A percentile compares a stretch with the other conserved stretches of the same genome.
Evolutionary conservation across 2,797 vertebrate genomes (phyloP).

Genomic region (Gallinago solitaria): DNA sequence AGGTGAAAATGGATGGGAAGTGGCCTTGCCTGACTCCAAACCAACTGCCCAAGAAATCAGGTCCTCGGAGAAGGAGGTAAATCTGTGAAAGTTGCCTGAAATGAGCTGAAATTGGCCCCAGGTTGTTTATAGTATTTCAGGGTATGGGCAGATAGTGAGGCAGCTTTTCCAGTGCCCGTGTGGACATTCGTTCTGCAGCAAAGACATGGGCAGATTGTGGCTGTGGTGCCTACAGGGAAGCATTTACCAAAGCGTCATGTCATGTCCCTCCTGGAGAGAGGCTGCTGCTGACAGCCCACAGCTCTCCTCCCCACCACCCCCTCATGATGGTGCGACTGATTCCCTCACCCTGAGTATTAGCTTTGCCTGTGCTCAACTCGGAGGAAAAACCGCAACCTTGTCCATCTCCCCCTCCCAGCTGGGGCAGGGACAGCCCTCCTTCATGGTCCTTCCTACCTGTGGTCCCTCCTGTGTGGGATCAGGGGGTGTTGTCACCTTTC

Average conservation of each 20-base stretch:
- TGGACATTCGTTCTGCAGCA: not conserved
- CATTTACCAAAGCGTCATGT: not conserved
- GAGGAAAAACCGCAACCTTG: not conserved
- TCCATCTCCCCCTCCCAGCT: not conserved
- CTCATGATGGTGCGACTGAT: accelerated
- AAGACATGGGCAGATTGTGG: not conserved
- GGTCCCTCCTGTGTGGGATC: not conserved
- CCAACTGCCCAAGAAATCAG: not conserved
- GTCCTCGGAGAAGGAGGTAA: not conserved
- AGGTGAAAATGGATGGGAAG: not conserved
- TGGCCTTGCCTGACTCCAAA: not conserved
- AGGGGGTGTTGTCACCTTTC: not conserved
- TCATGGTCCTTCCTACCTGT: not conserved
- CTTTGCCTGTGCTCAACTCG: not conserved
- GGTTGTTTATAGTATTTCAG: not conserved
- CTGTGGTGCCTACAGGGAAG: not conserved
- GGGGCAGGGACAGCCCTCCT: not conserved
- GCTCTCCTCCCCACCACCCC: not conserved
- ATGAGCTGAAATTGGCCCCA: not conserved
- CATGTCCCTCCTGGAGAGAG: not conserved
- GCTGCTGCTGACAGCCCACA: not conserved
- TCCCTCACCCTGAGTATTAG: not conserved
- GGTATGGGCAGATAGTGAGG: not conserved
- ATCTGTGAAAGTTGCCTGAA: not conserved
- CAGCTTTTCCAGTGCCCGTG: not conserved